A percentile compares a stretch with the other conserved stretches of the same genome.
Conservation (phyloP, 2,113 vertebrate species). For the Notarius quadriscutis region DNA sequence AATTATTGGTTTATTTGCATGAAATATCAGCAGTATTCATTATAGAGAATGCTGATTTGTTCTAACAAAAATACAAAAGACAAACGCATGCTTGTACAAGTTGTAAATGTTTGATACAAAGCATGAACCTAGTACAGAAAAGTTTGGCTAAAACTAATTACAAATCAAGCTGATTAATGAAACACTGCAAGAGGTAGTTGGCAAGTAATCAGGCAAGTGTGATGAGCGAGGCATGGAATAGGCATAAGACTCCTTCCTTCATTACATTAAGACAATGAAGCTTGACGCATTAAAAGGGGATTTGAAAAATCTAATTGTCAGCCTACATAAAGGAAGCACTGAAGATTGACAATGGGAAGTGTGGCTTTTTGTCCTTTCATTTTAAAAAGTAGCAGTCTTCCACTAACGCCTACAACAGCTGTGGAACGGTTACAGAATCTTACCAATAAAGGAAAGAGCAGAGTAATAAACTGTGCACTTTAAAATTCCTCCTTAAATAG, state of each 20-base stretch:
- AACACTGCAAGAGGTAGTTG: not conserved
- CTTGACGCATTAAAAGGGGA: not conserved
- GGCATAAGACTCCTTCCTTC: not conserved
- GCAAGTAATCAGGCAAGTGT: not conserved
- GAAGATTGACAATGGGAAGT: slow-evolving; percentile 8
- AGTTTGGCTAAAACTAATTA: not conserved
- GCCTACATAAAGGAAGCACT: not conserved
- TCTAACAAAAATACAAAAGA: too few relatives aligned
- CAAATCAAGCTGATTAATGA: not conserved
- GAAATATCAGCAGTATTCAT: not conserved
- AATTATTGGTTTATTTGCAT: not conserved
- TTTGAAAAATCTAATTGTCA: not conserved
- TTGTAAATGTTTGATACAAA: not conserved
- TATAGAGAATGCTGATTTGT: not conserved
- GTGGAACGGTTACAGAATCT: slow-evolving; percentile 45
- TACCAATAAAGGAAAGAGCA: slow-evolving; percentile 51
- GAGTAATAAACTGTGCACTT: slow-evolving; percentile 45
- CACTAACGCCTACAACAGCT: slow-evolving; percentile 30
- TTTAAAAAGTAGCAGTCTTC: slow-evolving; percentile 6
- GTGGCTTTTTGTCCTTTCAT: not conserved
- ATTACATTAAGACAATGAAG: not conserved
- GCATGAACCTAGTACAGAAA: not conserved
- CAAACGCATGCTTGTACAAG: not conserved
- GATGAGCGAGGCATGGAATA: not conserved
- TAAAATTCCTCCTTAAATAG: slow-evolving; percentile 53